These are phyloP conservation scores for Semicossyphus pulcher DNA, from an alignment of 2,113 vertebrate genomes.

Conservation along the genomic window DNA sequence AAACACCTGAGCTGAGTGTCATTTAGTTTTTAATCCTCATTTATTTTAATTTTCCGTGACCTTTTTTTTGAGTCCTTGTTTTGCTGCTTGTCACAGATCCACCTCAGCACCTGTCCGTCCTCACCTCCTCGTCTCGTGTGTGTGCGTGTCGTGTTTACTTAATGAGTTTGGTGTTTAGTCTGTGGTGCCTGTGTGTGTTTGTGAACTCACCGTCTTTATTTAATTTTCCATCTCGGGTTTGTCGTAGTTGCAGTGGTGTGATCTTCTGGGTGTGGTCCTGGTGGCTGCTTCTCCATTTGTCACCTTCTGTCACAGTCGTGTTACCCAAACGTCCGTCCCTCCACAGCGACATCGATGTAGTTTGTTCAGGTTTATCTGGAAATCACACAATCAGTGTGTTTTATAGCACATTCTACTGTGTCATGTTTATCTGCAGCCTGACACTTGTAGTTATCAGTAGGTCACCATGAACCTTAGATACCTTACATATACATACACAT, in stretches of 20 bases:
- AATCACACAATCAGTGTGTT: not conserved
- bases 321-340: not conserved
- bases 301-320: not conserved
- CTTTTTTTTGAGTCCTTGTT: slow-evolving; percentile 11
- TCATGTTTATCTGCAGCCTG: not conserved
- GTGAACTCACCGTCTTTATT: slow-evolving; percentile 20
- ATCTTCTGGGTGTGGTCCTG: slow-evolving; percentile 39
- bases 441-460: too few relatives aligned
- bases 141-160: slow-evolving; percentile 43
- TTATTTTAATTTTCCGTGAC: not conserved
- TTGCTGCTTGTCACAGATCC: slow-evolving; percentile 2
- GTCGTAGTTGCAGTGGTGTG: slow-evolving; percentile 16
- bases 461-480: too few relatives aligned
- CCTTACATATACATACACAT: too few relatives aligned
- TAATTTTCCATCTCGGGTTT: slow-evolving; percentile 32
- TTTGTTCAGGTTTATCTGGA: not conserved
- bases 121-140: slow-evolving; percentile 17
- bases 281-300: slow-evolving; percentile 22
- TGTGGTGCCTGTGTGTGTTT: slow-evolving; percentile 8
- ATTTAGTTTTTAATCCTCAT: not conserved
- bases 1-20: slow-evolving; percentile 47
- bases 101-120: slow-evolving; percentile 26
- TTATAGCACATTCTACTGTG: not conserved
- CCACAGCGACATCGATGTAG: not conserved
- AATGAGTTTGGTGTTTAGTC: slow-evolving; percentile 47